phyloP scores from a whole-genome alignment of 2,113 vertebrate species.

The Meriones unguiculatus region DNA sequence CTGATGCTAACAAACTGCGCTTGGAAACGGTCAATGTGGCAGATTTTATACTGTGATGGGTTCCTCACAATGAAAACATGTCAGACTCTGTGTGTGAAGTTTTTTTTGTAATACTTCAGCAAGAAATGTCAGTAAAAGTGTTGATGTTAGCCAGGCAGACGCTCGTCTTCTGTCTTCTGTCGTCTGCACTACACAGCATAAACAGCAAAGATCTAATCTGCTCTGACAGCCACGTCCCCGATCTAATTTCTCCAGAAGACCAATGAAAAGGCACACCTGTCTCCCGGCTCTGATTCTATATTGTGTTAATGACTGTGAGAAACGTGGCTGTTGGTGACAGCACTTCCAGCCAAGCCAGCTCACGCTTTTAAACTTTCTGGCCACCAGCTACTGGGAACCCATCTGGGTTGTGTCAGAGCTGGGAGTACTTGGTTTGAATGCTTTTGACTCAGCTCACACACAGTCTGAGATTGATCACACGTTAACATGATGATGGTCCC shows the following conservation, averaged over 20 bases:
- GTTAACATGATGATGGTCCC: background rate
- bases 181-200: background rate
- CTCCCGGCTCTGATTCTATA: background rate
- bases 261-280: background rate
- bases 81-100: background rate
- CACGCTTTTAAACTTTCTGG: fast-evolving
- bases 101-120: background rate
- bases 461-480: background rate
- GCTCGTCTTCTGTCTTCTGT: background rate
- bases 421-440: background rate
- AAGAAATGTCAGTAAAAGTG: background rate
- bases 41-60: background rate
- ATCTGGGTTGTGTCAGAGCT: background rate
- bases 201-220: background rate
- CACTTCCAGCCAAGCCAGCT: background rate
- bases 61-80: background rate
- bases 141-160: background rate
- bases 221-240: background rate
- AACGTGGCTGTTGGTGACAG: background rate
- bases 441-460: background rate
- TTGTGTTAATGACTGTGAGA: fast-evolving
- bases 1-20: background rate
- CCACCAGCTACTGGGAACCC: background rate
- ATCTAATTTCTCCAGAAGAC: background rate
- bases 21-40: background rate